Evolutionary conservation across 2,113 vertebrate species (phyloP), one percentile per base, ranked within the genome.

Genomic region (Telmatochromis sp.): DNA sequence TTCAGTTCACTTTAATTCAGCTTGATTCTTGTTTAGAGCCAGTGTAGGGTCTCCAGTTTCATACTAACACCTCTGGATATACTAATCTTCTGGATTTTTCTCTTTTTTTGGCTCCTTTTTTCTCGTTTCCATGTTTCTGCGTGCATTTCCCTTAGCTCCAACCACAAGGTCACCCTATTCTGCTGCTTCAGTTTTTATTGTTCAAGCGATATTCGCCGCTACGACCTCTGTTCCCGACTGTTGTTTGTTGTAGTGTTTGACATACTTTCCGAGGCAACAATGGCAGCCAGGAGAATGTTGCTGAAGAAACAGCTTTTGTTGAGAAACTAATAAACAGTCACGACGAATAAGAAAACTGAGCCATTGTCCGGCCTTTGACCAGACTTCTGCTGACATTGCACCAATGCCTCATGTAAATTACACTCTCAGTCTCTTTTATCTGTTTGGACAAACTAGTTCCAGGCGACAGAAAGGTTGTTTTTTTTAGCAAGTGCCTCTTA

Each of bases 351-450:
- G 73, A 31, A 1, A 23, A 86, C 51, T 42, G 83, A 84, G 80
- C 55, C 85, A 13, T 89, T 90, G 83, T 55, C 42, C 15, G 9
- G 42, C 50, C 80, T 73, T 88, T 73, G 35, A 81, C 63, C 51
- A 85, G 71, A 60, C 78, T 65, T 81, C 42, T 87, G 73, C 82
- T 51, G 21, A 85, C 58, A 83, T 68, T 88, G 81, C 84, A 86
- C 19, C 86, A 87, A 55, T 35, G 75, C 89, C 42, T 80, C 89
- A 35, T 91, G 57, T 91, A 93, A 78, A 94, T 94, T 87, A 90
- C 40, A 87, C 71, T 80, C 87, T 93, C 92, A 92, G 87, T 89
- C 87, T 83, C 84, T 73, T 81, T 85, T 73, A 55, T 91, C 60
- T 23, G 23, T 89, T 89, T 79, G 33, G 42, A 85, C 45, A 71